These are phyloP conservation scores for Littorina saxatilis DNA, from an alignment of 1,140 invertebrate genomes.

Conservation along the genomic window DNA sequence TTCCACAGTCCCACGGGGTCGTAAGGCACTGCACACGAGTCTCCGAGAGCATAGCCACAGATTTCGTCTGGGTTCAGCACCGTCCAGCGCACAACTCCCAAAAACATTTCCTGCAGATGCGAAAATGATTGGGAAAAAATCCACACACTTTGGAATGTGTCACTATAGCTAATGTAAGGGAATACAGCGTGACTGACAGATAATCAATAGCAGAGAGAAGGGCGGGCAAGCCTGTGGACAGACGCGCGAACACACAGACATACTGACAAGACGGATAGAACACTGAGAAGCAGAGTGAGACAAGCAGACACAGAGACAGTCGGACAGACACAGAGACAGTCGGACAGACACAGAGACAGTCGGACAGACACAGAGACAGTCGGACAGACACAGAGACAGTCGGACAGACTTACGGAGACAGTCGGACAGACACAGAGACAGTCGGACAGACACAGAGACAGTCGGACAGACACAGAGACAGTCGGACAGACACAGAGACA, in stretches of 20 bases:
- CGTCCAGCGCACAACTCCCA: conserved; percentile 44
- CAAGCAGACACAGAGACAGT: not conserved
- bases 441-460: too few species aligned
- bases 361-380: too few species aligned
- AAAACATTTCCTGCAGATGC: conserved; percentile 52
- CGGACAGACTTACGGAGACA: too few species aligned
- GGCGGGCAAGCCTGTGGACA: not conserved
- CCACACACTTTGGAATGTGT: too few species aligned
- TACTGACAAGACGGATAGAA: not conserved
- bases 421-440: too few species aligned
- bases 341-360: not conserved
- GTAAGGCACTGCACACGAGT: conserved; percentile 51
- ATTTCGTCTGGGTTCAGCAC: conserved; percentile 54
- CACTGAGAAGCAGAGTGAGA: too few species aligned
- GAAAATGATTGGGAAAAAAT: not conserved
- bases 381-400: too few species aligned
- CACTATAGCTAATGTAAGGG: not conserved
- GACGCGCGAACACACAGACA: not conserved
- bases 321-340: not conserved
- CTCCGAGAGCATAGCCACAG: conserved; percentile 57
- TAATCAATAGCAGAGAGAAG: not conserved
- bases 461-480: too few species aligned
- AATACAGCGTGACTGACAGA: not conserved
- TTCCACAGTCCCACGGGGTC: conserved; percentile 62
- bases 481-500: too few species aligned